Conservation (phyloP, 2,888 invertebrate species). For the Pandemis corylana region DNA sequence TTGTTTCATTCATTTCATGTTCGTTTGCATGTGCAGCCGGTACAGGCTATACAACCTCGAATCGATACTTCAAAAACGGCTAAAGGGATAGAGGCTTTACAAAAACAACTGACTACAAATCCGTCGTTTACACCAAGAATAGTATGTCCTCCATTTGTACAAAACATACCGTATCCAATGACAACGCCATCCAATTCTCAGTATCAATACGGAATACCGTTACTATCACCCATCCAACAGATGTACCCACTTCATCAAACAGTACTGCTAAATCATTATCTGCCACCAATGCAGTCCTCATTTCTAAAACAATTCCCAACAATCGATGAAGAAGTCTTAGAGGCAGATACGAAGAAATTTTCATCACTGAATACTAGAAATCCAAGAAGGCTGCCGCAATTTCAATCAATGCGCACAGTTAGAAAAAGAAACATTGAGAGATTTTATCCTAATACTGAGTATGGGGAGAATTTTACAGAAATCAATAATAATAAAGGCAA, state of each 20-base stretch:
- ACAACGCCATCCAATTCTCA: constrained; percentile 58
- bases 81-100: constrained; percentile 73
- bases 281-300: constrained; percentile 75
- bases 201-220: constrained; percentile 70
- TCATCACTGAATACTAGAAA: constrained; percentile 77
- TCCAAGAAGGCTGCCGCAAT: constrained; percentile 66
- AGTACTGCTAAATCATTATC: constrained; percentile 73
- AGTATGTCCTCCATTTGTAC: constrained; percentile 78
- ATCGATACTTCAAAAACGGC: constrained; percentile 74
- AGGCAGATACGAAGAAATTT: constrained; percentile 71
- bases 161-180: constrained; percentile 68
- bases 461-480: constrained; percentile 78
- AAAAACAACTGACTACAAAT: constrained; percentile 79
- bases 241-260: constrained; percentile 79
- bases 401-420: constrained; percentile 79
- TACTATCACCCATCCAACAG: constrained; percentile 77
- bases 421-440: constrained; percentile 79
- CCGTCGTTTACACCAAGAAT: constrained; percentile 80
- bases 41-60: constrained; percentile 82
- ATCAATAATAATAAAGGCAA: constrained; percentile 76
- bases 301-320: constrained; percentile 76
- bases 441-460: constrained; percentile 81
- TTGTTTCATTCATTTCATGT: constrained; percentile 75
- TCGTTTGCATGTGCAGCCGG: constrained; percentile 82
- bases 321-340: constrained; percentile 70